phyloP scores from a whole-genome alignment of 1,140 invertebrate species.

The Coptotermes formosanus region DNA sequence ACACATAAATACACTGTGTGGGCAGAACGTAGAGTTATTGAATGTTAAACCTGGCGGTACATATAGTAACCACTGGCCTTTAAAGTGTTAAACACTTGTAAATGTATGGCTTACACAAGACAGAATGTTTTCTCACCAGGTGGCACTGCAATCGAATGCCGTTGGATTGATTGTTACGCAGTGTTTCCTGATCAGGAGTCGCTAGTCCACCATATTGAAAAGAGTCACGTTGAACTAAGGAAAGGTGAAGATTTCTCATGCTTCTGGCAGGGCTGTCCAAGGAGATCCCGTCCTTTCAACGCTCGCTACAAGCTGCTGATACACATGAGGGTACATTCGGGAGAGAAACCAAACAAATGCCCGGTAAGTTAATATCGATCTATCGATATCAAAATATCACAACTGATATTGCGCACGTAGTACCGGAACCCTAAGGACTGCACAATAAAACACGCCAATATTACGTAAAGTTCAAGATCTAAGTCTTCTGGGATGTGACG shows the following conservation, averaged over 20 bases:
- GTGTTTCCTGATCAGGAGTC: conserved; percentile 73
- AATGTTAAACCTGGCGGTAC: too few species aligned
- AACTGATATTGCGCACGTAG: too few species aligned
- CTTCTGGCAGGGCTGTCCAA: conserved; percentile 84
- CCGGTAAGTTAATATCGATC: conserved; percentile 67
- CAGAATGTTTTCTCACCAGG: not conserved
- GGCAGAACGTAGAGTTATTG: too few species aligned
- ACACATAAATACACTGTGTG: too few species aligned
- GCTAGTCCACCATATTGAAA: conserved; percentile 89
- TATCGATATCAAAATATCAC: not conserved
- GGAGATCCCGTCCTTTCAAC: conserved; percentile 86
- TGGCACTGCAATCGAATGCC: conserved; percentile 55
- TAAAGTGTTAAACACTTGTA: not conserved
- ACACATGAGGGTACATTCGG: conserved; percentile 94
- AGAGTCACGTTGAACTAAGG: conserved; percentile 81
- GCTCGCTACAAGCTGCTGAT: conserved; percentile 95
- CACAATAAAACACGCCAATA: too few species aligned
- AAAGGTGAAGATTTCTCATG: conserved; percentile 88
- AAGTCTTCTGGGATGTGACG: too few species aligned
- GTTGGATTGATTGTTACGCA: conserved; percentile 83
- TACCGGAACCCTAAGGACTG: too few species aligned
- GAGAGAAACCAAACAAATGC: conserved; percentile 95
- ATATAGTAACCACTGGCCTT: too few species aligned
- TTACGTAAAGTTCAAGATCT: too few species aligned
- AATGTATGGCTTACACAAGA: not conserved